phyloP scores from a whole-genome alignment of 2,113 vertebrate genomes.

The Electrona antarctica region DNA sequence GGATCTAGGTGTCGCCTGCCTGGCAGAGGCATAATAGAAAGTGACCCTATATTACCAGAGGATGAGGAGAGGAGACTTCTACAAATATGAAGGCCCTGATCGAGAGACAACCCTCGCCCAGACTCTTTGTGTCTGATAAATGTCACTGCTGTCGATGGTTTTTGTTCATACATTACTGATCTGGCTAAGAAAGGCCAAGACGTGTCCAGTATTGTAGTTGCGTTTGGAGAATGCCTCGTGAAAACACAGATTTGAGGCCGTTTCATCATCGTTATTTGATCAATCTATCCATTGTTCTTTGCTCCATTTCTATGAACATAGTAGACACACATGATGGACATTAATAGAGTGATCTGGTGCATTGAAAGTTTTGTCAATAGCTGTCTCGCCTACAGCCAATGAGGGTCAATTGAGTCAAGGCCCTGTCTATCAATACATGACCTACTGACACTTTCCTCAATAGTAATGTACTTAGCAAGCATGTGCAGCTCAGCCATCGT shows the following conservation, averaged over 20 bases:
- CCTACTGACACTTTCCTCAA: slow-evolving; percentile 35
- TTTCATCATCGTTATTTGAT: neutral
- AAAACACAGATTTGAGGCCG: slow-evolving; percentile 22
- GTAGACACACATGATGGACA: neutral
- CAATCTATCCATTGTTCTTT: neutral
- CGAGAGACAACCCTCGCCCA: slow-evolving; percentile 56
- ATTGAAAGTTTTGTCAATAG: slow-evolving; percentile 23
- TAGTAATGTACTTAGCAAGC: neutral
- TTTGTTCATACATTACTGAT: slow-evolving; percentile 50
- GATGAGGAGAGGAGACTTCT: slow-evolving; percentile 58
- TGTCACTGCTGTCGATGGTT: slow-evolving; percentile 40
- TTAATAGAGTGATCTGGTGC: neutral
- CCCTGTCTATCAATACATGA: slow-evolving; percentile 39
- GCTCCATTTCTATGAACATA: neutral
- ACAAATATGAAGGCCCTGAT: slow-evolving; percentile 43
- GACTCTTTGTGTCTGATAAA: slow-evolving; percentile 66
- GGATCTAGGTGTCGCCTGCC: slow-evolving; percentile 39
- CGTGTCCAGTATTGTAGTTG: slow-evolving; percentile 1
- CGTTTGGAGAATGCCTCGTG: neutral
- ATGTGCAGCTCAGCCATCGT: no score
- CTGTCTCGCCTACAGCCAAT: neutral
- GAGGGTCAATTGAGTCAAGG: slow-evolving; percentile 26
- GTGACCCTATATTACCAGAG: slow-evolving; percentile 45
- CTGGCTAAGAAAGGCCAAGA: slow-evolving; percentile 33
- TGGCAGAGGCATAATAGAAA: slow-evolving; percentile 45